Percentiles rank a stretch among this genome's conserved stretches.
phyloP scores from a whole-genome alignment of 2,113 vertebrate species.

The Emberiza fucata region DNA sequence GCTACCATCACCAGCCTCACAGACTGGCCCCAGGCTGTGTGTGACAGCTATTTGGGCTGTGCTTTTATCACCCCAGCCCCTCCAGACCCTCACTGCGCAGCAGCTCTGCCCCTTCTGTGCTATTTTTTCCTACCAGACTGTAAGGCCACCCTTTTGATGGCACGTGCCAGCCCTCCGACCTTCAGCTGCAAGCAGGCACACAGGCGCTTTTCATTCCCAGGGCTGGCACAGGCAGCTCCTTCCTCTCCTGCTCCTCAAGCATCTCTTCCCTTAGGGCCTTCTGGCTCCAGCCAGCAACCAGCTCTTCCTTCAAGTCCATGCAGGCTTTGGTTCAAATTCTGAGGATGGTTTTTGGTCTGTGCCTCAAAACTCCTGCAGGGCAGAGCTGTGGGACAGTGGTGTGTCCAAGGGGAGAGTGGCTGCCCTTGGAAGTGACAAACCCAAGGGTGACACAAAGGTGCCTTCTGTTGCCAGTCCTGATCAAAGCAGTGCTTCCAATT shows the following conservation, averaged over 20 bases:
- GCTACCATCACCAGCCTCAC: fast-evolving
- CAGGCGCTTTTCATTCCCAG: background rate
- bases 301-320: background rate
- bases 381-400: background rate
- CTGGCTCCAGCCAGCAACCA: background rate
- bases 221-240: background rate
- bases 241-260: background rate
- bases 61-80: background rate
- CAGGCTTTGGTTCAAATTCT: background rate
- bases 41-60: background rate
- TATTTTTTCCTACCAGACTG: background rate
- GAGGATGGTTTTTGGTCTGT: background rate
- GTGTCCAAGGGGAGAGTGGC: background rate
- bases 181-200: background rate
- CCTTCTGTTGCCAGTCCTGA: background rate
- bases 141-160: background rate
- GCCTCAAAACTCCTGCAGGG: background rate
- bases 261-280: conserved; percentile 8
- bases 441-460: background rate
- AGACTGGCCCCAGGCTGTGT: background rate
- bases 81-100: background rate
- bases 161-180: background rate
- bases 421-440: background rate
- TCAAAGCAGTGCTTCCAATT: background rate
- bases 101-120: background rate